phyloP scores from a whole-genome alignment of 2,797 vertebrate genomes.

The Catharus ustulatus region DNA sequence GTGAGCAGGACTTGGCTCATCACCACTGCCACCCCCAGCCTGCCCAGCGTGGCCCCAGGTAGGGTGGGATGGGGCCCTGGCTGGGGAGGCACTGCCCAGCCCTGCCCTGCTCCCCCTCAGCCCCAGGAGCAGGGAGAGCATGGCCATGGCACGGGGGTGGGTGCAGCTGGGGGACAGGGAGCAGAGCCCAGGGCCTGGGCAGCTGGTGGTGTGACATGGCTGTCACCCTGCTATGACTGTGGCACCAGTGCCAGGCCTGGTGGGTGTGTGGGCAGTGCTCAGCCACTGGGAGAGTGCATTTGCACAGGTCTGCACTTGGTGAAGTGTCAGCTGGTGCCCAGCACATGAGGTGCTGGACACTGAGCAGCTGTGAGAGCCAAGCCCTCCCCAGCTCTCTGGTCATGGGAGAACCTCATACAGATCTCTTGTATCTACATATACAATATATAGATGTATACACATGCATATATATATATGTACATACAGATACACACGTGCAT shows the following conservation, averaged over 20 bases:
- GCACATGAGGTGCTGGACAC: fast-evolving
- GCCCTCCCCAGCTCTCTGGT: neutral
- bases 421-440: fast-evolving
- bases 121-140: neutral
- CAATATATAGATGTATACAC: neutral
- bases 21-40: neutral
- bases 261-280: neutral
- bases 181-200: neutral
- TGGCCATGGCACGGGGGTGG: fast-evolving
- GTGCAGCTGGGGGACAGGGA: neutral
- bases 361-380: neutral
- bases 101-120: neutral
- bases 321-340: neutral
- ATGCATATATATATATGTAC: fast-evolving
- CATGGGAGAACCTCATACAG: fast-evolving
- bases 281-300: fast-evolving
- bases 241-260: neutral
- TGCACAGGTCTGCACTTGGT: neutral
- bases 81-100: neutral
- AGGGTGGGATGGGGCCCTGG: neutral
- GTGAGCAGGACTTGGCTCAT: too few relatives aligned
- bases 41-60: neutral
- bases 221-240: fast-evolving
- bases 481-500: fast-evolving
- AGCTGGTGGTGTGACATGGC: fast-evolving